Evolutionary conservation across 2,888 invertebrate genomes (phyloP).

Genomic region (Ligdia adustata): DNA sequence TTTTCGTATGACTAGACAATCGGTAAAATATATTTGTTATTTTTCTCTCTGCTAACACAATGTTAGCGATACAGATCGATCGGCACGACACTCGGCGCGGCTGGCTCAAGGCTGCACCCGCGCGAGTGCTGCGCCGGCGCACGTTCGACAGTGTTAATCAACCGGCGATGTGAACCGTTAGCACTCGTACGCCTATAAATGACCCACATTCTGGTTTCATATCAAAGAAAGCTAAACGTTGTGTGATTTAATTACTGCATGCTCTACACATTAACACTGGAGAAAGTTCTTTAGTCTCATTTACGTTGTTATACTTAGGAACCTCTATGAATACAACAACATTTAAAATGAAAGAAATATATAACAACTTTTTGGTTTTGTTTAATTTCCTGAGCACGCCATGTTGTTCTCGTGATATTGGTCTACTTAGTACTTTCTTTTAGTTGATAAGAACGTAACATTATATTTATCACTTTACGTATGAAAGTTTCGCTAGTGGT

Average conservation of each 20-base stretch:
- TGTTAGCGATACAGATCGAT: conserved; percentile 2
- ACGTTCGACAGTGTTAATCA: conserved; percentile 15
- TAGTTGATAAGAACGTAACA: too few species aligned
- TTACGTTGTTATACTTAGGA: too few species aligned
- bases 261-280: conserved; percentile 23
- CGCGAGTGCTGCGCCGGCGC: background rate
- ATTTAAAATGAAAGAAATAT: too few species aligned
- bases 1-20: too few species aligned
- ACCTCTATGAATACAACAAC: too few species aligned
- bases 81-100: conserved; percentile 5
- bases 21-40: too few species aligned
- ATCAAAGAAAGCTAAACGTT: conserved; percentile 29
- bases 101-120: conserved; percentile 4
- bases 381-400: too few species aligned
- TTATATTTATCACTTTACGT: background rate
- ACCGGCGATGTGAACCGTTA: conserved; percentile 7
- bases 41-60: too few species aligned
- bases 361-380: too few species aligned
- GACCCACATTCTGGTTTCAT: conserved; percentile 22
- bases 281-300: conserved; percentile 26
- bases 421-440: conserved; percentile 3
- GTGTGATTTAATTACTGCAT: conserved; percentile 19
- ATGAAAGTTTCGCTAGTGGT: background rate
- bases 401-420: too few species aligned
- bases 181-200: conserved; percentile 5